Conservation (phyloP, 37 sponge, comb jelly and placozoan species). For the Spongilla lacustris region DNA sequence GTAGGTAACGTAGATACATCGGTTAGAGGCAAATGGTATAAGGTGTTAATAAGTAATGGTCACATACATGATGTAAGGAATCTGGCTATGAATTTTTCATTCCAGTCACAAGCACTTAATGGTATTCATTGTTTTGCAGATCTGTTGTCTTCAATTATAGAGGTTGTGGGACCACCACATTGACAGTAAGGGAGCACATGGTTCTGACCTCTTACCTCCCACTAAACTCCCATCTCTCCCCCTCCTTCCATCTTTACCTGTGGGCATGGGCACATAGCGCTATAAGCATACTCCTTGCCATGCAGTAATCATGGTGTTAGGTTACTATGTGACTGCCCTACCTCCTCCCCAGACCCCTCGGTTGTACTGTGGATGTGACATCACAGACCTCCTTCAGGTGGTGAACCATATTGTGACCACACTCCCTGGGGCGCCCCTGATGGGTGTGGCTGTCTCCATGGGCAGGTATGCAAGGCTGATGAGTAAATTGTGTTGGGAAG, state of each 20-base stretch:
- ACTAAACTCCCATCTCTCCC: too few relatives aligned
- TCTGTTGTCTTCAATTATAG: constrained; percentile 75
- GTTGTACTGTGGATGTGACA: constrained; percentile 49
- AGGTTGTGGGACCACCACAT: constrained; percentile 62
- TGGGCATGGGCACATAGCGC: too few relatives aligned
- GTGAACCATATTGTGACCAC: constrained; percentile 21
- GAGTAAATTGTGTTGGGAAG: neutral
- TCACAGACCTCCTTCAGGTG: constrained; percentile 45
- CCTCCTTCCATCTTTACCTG: too few relatives aligned
- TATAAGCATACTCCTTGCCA: too few relatives aligned
- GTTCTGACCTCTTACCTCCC: too few relatives aligned
- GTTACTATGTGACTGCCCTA: too few relatives aligned
- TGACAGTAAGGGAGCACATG: constrained; percentile 42
- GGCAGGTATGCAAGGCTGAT: constrained; percentile 42
- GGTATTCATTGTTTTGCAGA: constrained; percentile 8
- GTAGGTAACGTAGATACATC: too few relatives aligned
- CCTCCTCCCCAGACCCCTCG: constrained; percentile 44
- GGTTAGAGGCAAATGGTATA: too few relatives aligned
- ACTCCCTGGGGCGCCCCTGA: constrained; percentile 22
- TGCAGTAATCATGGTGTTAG: too few relatives aligned
- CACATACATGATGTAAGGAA: too few relatives aligned
- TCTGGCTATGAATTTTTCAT: too few relatives aligned
- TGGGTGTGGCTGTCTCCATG: constrained; percentile 62
- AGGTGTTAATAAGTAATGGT: too few relatives aligned
- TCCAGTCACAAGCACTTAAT: neutral